Percentiles rank a stretch among this genome's conserved stretches.
phyloP scores from a whole-genome alignment of 92 coral and sea anemone species.

The Porites evermanni region DNA sequence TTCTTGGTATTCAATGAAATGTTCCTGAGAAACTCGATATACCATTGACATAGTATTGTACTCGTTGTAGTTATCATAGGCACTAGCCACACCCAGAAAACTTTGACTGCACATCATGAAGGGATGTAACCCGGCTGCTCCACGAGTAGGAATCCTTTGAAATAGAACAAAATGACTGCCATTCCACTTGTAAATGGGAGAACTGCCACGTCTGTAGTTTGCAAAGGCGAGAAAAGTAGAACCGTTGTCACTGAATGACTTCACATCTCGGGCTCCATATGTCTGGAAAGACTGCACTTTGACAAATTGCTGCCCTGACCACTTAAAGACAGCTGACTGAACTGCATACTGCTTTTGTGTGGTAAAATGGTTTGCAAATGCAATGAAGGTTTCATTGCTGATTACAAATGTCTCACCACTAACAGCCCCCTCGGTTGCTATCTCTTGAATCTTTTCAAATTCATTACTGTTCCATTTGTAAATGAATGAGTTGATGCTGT shows the following conservation, averaged over 20 bases:
- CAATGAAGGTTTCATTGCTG: slow-evolving; percentile 34
- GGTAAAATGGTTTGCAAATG: slow-evolving; percentile 17
- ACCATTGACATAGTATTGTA: no score
- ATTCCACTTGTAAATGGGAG: slow-evolving; percentile 45
- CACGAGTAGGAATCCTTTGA: no score
- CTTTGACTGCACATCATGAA: no score
- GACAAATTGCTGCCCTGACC: slow-evolving; percentile 41
- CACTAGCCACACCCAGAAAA: background rate
- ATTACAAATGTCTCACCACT: slow-evolving; percentile 33
- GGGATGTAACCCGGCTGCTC: no score
- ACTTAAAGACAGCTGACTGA: slow-evolving; percentile 46
- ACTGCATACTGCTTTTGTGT: background rate
- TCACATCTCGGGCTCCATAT: slow-evolving; percentile 10
- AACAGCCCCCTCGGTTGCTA: slow-evolving; percentile 37
- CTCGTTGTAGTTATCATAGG: rapidly evolving
- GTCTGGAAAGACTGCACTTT: slow-evolving; percentile 26
- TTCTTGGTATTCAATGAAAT: no score
- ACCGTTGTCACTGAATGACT: slow-evolving; percentile 35
- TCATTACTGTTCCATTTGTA: slow-evolving; percentile 43
- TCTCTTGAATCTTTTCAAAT: slow-evolving; percentile 42
- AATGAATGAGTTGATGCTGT: slow-evolving; percentile 26
- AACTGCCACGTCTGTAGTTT: background rate
- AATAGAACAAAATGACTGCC: background rate
- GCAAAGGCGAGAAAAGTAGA: slow-evolving; percentile 46
- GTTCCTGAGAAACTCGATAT: no score